Evolutionary conservation across 2,113 vertebrate genomes (phyloP).

Genomic region (Silurus meridionalis): DNA sequence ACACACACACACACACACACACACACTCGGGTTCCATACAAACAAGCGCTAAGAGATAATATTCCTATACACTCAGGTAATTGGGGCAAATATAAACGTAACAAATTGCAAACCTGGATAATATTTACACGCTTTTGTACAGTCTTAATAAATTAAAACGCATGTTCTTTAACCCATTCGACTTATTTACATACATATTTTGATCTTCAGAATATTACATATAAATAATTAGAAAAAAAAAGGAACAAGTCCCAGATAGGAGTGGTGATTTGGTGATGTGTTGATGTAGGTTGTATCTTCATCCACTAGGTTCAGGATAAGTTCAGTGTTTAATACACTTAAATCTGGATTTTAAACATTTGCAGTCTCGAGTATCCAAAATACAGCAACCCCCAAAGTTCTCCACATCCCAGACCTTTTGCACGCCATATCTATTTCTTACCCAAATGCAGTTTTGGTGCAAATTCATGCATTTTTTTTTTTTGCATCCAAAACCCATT

Average conservation of each 20-base stretch:
- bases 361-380: background rate
- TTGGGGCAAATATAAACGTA: slow-evolving; percentile 80
- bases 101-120: slow-evolving; percentile 83
- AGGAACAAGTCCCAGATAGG: slow-evolving; percentile 26
- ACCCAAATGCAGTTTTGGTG: background rate
- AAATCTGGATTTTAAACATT: background rate
- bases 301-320: background rate
- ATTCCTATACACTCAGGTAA: slow-evolving; percentile 79
- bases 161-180: slow-evolving; percentile 79
- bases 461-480: background rate
- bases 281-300: slow-evolving; percentile 22
- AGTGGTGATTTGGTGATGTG: slow-evolving; percentile 27
- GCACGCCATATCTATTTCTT: background rate
- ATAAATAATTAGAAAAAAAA: slow-evolving; percentile 80
- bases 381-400: background rate
- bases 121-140: slow-evolving; percentile 87
- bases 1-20: slow-evolving; percentile 66
- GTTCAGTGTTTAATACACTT: background rate
- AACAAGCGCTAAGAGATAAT: slow-evolving; percentile 74
- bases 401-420: background rate
- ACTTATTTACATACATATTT: slow-evolving; percentile 87
- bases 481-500: slow-evolving; percentile 26
- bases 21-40: slow-evolving; percentile 66
- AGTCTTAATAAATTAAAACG: slow-evolving; percentile 89
- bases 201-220: slow-evolving; percentile 60